Conservation (phyloP, 1,140 invertebrate genomes). For the Chlorops oryzae region DNA sequence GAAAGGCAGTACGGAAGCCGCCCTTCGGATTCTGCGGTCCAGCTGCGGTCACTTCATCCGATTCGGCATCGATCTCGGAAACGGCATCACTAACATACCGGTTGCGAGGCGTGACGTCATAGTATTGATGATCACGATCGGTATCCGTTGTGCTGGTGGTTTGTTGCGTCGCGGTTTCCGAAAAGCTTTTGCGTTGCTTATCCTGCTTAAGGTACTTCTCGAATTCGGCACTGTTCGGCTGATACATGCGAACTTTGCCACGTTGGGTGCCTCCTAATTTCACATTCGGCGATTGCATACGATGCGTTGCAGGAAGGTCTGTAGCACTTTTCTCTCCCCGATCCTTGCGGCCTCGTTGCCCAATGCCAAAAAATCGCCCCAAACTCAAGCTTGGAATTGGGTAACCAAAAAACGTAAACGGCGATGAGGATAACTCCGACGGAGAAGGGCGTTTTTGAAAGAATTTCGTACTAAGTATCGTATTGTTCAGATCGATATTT, state of each 20-base stretch:
- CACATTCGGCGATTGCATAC: conserved; percentile 27
- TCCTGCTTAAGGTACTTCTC: conserved; percentile 39
- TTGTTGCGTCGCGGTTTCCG: conserved; percentile 8
- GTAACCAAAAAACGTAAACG: conserved; percentile 79
- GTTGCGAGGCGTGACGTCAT: conserved; percentile 21
- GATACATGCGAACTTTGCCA: conserved; percentile 42
- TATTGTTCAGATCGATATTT: conserved; percentile 57
- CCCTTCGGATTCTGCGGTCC: conserved; percentile 30
- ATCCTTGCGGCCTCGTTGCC: conserved; percentile 35
- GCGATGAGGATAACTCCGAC: conserved; percentile 45
- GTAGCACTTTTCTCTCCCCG: conserved; percentile 23
- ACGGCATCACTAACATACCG: no score
- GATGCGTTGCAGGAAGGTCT: conserved; percentile 34
- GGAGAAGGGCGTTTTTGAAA: conserved; percentile 49
- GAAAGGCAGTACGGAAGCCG: conserved; percentile 49
- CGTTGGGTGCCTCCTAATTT: conserved; percentile 31
- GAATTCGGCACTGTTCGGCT: conserved; percentile 44
- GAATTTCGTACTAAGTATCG: conserved; percentile 57
- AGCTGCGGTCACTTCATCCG: conserved; percentile 43
- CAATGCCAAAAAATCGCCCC: conserved; percentile 40
- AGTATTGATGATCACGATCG: conserved; percentile 8
- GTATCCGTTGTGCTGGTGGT: not conserved
- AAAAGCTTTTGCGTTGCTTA: no score
- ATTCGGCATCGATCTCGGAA: conserved; percentile 46
- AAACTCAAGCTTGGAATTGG: conserved; percentile 62